Percentiles rank a stretch among this genome's conserved stretches.
These are phyloP conservation scores for Rhea americana DNA, from an alignment of 2,113 vertebrate species.

Conservation along the genomic window DNA sequence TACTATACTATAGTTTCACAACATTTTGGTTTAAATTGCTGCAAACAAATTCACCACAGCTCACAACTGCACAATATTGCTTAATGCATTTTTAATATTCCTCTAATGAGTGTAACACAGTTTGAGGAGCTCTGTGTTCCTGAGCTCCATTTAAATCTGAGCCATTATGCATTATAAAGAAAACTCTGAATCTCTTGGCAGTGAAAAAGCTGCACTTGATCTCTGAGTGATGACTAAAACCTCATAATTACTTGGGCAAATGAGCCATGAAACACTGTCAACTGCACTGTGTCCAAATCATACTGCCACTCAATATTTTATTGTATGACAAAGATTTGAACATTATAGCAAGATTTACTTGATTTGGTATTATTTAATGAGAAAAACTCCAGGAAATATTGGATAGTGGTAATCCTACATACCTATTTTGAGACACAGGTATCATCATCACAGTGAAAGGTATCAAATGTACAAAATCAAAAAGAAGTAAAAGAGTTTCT, in stretches of 20 bases:
- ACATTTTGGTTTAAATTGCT: background rate
- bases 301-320: slow-evolving; percentile 39
- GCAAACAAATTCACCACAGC: background rate
- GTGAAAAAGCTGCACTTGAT: slow-evolving; percentile 32
- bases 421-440: background rate
- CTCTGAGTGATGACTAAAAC: slow-evolving; percentile 47
- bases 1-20: background rate
- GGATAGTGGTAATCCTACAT: background rate
- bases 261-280: slow-evolving; percentile 50
- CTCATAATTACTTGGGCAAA: slow-evolving; percentile 58
- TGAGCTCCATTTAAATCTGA: slow-evolving; percentile 7
- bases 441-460: background rate
- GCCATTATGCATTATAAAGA: background rate
- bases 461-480: background rate
- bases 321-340: slow-evolving; percentile 7
- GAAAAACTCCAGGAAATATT: background rate
- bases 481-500: background rate
- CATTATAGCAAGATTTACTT: slow-evolving; percentile 21
- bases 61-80: background rate
- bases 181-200: background rate
- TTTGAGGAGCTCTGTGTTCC: background rate
- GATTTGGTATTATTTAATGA: background rate
- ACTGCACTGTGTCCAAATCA: slow-evolving; percentile 4
- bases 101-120: background rate
- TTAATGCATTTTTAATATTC: slow-evolving; percentile 18